Percentiles rank a stretch among this genome's conserved stretches.
Conservation (phyloP, 1,140 invertebrate genomes). For the Nasonia vitripennis region DNA sequence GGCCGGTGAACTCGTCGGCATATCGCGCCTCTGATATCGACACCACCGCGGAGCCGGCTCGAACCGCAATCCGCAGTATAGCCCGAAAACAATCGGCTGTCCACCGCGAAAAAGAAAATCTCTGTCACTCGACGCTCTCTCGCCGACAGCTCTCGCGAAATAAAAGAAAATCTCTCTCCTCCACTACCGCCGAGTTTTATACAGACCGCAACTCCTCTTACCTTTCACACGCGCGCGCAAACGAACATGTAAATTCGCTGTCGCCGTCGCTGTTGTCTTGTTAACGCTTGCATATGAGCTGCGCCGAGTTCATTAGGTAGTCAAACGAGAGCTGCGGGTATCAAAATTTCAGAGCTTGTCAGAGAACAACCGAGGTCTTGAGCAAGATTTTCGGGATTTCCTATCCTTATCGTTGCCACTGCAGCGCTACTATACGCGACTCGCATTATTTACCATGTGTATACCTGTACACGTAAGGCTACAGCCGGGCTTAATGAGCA, state of each 20-base stretch:
- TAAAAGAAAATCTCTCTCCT: not conserved
- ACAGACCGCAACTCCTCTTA: too few relatives aligned
- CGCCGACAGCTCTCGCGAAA: not conserved
- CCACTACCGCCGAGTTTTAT: too few relatives aligned
- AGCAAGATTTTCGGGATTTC: slow-evolving; percentile 11
- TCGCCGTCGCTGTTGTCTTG: not conserved
- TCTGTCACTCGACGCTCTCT: not conserved
- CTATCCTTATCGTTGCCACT: not conserved
- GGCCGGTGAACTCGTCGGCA: too few relatives aligned
- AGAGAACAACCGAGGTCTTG: not conserved
- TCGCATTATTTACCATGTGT: not conserved
- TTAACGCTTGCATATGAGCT: not conserved
- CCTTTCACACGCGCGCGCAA: not conserved
- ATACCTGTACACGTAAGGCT: not conserved
- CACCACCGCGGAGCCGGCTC: not conserved
- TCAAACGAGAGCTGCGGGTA: not conserved
- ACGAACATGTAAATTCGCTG: slow-evolving; percentile 3
- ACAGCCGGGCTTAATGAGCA: not conserved
- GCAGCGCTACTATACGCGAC: not conserved
- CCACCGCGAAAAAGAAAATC: not conserved
- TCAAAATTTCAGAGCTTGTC: slow-evolving; percentile 18
- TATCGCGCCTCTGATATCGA: not conserved
- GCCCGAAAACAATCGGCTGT: not conserved
- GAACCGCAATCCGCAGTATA: not conserved
- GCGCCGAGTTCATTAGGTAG: not conserved